Evolutionary conservation across 1,140 invertebrate species (phyloP).

Genomic region (Ooceraea biroi): DNA sequence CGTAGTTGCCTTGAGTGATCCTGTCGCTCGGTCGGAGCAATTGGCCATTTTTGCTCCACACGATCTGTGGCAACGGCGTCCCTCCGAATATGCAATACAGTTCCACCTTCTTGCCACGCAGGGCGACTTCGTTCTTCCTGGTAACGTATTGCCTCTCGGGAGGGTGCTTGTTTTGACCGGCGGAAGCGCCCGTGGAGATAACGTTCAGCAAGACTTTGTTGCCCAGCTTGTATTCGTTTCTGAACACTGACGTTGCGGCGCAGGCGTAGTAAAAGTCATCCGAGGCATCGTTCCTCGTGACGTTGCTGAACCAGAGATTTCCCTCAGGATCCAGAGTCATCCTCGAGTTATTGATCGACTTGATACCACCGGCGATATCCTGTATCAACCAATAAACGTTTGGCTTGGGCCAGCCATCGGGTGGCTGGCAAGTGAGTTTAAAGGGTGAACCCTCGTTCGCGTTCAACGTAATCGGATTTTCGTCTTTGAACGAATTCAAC

Average conservation of each 20-base stretch:
- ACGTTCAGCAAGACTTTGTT: constrained; percentile 94
- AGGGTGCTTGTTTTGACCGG: constrained; percentile 91
- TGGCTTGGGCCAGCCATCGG: constrained; percentile 97
- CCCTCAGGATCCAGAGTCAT: constrained; percentile 98
- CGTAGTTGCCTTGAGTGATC: constrained; percentile 94
- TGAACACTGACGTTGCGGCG: constrained; percentile 94
- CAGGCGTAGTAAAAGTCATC: constrained; percentile 95
- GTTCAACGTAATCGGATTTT: constrained; percentile 87
- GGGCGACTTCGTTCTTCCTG: constrained; percentile 94
- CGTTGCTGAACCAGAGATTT: constrained; percentile 97
- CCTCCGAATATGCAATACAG: constrained; percentile 96
- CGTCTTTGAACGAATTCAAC: constrained; percentile 96
- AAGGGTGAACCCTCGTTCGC: constrained; percentile 95
- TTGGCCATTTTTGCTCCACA: constrained; percentile 94
- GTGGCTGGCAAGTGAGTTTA: constrained; percentile 94
- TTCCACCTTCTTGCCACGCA: constrained; percentile 93
- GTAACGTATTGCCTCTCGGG: constrained; percentile 94
- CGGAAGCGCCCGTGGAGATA: constrained; percentile 90
- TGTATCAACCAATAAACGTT: constrained; percentile 97
- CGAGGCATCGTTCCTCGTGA: constrained; percentile 93
- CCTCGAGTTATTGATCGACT: constrained; percentile 96
- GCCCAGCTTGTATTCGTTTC: constrained; percentile 96
- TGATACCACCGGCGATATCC: constrained; percentile 91
- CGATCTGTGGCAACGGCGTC: constrained; percentile 93
- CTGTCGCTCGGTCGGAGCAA: constrained; percentile 90